Base-by-base conservation (phyloP, 2,888 invertebrate genomes). In the Macropis europaea region DNA sequence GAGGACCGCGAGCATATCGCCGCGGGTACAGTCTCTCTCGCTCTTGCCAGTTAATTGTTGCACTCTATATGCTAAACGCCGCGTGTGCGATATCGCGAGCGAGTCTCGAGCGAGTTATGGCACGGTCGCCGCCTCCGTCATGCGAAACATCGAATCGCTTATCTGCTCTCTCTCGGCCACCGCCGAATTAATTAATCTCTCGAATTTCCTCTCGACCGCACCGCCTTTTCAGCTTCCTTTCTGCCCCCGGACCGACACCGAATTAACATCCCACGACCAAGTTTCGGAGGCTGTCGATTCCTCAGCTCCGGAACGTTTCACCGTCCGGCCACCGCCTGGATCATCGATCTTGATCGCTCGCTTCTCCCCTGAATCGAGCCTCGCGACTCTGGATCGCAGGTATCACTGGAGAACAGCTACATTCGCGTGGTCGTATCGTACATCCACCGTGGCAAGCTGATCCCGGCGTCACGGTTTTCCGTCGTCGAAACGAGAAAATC, bases 21-120 rank as follows among this genome's bases (percentile, higher is more conserved):
- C 78, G 64, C 71, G 68, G 72, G 80, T 62, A 77, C 67, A n/a
- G n/a, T n/a, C n/a, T n/a, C n/a, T 74, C 59, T 54, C 71, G 68
- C n/a, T n/a, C n/a, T 74, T 56, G 52, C 71, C 66, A 78, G 79
- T 84, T 88, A 88, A 88, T 88, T 84, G 85, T 85, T 85, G 87
- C 86, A 89, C 89, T 89, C 87, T 89, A 89, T 89, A 89, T 89
- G 89, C 88, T 89, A 89, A 89, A 84, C 84, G 81, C 77, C 81
- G 87, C 86, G 86, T 87, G 88, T 83, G 82, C 84, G 88, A 87
- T 89, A 89, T 88, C 88, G 85, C 83, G 74, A 69, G 74, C 66
- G 73, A 75, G 79, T 76, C 80, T 70, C 73, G 77, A 73, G 72
- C 86, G 85, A 90, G 87, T 90, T 89, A 89, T 87, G 86, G 86